phyloP scores from a whole-genome alignment of 2,888 invertebrate genomes.

The Teinopalpus imperialis region DNA sequence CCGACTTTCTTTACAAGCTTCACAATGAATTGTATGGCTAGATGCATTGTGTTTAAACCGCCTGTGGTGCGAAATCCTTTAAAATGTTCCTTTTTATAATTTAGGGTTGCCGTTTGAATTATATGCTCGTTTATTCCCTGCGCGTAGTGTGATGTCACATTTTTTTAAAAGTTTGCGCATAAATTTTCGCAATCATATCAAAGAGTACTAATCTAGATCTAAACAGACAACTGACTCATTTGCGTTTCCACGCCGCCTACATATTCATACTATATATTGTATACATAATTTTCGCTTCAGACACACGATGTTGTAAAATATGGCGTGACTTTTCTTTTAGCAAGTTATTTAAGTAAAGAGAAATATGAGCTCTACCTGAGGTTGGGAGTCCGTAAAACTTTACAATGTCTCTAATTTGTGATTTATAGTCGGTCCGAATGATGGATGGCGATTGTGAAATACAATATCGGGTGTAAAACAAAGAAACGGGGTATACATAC shows the following conservation, averaged over 20 bases:
- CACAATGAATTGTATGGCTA: slow-evolving; percentile 51
- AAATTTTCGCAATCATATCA: slow-evolving; percentile 1
- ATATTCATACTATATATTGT: no score
- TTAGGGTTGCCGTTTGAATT: slow-evolving; percentile 11
- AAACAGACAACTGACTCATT: slow-evolving; percentile 1
- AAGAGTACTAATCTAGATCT: background rate
- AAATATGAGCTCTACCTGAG: slow-evolving; percentile 52
- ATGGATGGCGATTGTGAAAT: slow-evolving; percentile 66
- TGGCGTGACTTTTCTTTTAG: slow-evolving; percentile 33
- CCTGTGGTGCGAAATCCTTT: slow-evolving; percentile 51
- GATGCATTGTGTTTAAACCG: slow-evolving; percentile 46
- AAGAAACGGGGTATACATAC: slow-evolving; percentile 26
- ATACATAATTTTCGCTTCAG: background rate
- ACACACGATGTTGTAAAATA: slow-evolving; percentile 8
- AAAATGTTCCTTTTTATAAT: slow-evolving; percentile 16
- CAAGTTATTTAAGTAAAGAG: slow-evolving; percentile 33
- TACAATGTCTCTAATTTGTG: slow-evolving; percentile 69
- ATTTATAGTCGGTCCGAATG: slow-evolving; percentile 51
- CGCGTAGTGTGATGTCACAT: background rate
- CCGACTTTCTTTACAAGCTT: slow-evolving; percentile 64
- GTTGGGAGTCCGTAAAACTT: slow-evolving; percentile 64
- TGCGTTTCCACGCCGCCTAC: no score
- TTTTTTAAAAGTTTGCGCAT: no score
- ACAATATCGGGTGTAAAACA: slow-evolving; percentile 42
- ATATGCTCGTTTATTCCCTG: slow-evolving; percentile 10